Evolutionary conservation across 2,888 invertebrate species (phyloP).

Genomic region (Netelia virgata): DNA sequence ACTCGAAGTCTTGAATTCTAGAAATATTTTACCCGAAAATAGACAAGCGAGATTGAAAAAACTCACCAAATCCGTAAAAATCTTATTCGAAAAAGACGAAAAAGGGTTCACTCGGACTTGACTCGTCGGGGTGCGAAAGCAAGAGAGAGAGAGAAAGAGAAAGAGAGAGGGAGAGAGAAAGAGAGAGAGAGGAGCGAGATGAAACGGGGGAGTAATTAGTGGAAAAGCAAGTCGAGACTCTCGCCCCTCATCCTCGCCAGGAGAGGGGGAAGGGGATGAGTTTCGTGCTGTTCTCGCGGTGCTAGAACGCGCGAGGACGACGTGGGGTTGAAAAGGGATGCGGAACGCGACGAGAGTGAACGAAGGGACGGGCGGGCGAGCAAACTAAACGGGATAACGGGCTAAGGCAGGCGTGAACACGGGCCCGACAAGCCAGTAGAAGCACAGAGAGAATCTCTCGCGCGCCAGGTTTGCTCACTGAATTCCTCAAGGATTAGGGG

Average conservation of each 20-base stretch:
- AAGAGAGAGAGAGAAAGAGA: slow-evolving; percentile 63
- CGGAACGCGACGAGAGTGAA: slow-evolving; percentile 60
- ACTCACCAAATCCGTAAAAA: too few relatives aligned
- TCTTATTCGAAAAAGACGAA: background rate
- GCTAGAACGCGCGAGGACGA: slow-evolving; percentile 67
- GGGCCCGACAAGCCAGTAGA: slow-evolving; percentile 22
- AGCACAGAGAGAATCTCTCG: slow-evolving; percentile 1
- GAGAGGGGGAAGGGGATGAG: slow-evolving; percentile 45
- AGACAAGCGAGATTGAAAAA: too few relatives aligned
- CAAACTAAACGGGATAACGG: slow-evolving; percentile 79
- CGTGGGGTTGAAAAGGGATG: slow-evolving; percentile 60
- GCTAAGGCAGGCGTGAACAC: slow-evolving; percentile 82
- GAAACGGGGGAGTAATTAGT: slow-evolving; percentile 83
- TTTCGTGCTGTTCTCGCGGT: slow-evolving; percentile 53
- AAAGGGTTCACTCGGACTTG: slow-evolving; percentile 68
- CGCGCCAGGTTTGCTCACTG: slow-evolving; percentile 82
- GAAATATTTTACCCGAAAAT: too few relatives aligned
- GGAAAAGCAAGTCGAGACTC: slow-evolving; percentile 77
- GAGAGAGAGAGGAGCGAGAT: slow-evolving; percentile 71
- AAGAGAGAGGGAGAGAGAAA: slow-evolving; percentile 20
- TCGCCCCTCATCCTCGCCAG: slow-evolving; percentile 62
- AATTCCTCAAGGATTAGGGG: slow-evolving; percentile 83
- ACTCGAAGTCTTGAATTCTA: too few relatives aligned
- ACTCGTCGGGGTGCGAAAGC: slow-evolving; percentile 78
- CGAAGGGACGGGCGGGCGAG: slow-evolving; percentile 60